Conservation (phyloP, 1,140 invertebrate genomes). For the Nasonia vitripennis region DNA sequence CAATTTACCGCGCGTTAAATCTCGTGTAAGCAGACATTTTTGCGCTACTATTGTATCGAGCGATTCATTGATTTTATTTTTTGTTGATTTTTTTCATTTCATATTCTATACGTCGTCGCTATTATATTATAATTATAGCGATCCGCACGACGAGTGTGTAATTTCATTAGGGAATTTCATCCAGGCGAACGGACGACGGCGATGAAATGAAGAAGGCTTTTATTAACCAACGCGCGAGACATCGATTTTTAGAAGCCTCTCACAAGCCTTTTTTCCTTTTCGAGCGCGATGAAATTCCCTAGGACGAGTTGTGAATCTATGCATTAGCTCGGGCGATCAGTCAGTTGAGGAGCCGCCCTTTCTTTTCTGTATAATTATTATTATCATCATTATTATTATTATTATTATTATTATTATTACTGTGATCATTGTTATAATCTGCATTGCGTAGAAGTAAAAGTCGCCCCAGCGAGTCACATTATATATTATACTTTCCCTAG, state of each 20-base stretch:
- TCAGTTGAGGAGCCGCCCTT: not conserved
- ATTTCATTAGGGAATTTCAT: slow-evolving; percentile 23
- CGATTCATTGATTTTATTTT: not conserved
- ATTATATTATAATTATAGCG: no score
- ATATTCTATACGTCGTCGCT: no score
- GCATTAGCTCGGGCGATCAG: not conserved
- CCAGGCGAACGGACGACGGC: slow-evolving; percentile 10
- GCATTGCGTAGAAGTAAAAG: no score
- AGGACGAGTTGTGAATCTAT: not conserved
- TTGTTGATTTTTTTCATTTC: not conserved
- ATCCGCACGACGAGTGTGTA: not conserved
- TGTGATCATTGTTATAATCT: no score
- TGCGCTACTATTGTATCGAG: not conserved
- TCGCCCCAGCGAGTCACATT: not conserved
- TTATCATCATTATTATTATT: not conserved
- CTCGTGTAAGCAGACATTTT: slow-evolving; percentile 12
- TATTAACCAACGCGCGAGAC: slow-evolving; percentile 1
- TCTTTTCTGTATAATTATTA: not conserved
- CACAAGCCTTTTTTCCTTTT: slow-evolving; percentile 24
- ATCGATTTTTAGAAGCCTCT: slow-evolving; percentile 36
- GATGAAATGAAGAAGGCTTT: slow-evolving; percentile 17
- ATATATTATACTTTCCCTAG: slow-evolving; percentile 24
- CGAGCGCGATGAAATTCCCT: not conserved
- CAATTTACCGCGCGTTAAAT: slow-evolving; percentile 7
- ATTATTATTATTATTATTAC: no score